Evolutionary conservation across 2,113 vertebrate genomes (phyloP).

Genomic region (Chaenogobius annularis): DNA sequence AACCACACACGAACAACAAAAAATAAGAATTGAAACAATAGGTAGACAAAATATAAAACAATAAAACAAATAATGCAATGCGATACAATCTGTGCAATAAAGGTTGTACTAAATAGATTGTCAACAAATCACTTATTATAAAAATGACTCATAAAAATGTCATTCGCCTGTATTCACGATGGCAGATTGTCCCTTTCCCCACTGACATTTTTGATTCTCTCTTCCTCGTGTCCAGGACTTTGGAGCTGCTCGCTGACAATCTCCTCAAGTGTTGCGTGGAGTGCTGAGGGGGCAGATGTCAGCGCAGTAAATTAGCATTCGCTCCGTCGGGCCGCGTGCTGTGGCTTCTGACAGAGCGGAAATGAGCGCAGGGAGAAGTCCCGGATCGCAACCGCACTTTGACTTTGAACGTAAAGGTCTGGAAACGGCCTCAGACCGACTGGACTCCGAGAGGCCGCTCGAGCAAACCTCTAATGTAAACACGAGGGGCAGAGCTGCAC

Average conservation of each 20-base stretch:
- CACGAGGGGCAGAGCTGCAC: constrained; percentile 54
- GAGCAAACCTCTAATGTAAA: constrained; percentile 63
- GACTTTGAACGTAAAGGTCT: constrained; percentile 50
- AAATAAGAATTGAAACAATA: too few species aligned
- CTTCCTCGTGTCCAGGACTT: constrained; percentile 20
- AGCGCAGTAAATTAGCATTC: constrained; percentile 57
- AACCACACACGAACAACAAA: too few species aligned
- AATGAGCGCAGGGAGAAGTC: constrained; percentile 64
- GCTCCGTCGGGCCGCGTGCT: constrained; percentile 41
- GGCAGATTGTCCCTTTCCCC: not conserved
- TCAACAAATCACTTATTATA: too few species aligned
- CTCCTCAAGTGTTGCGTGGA: constrained; percentile 25
- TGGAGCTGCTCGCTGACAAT: constrained; percentile 27
- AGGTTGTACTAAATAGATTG: too few species aligned
- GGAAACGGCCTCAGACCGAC: constrained; percentile 55
- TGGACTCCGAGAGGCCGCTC: constrained; percentile 30
- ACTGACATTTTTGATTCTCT: constrained; percentile 10
- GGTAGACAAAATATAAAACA: too few species aligned
- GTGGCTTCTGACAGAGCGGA: constrained; percentile 59
- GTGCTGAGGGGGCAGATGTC: constrained; percentile 34
- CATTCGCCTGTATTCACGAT: not conserved
- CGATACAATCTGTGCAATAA: too few species aligned
- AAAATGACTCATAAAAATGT: not conserved
- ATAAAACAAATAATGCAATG: too few species aligned
- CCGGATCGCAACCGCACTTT: constrained; percentile 48